phyloP scores from a whole-genome alignment of 2,888 invertebrate species.

The Synergus umbraculus region DNA sequence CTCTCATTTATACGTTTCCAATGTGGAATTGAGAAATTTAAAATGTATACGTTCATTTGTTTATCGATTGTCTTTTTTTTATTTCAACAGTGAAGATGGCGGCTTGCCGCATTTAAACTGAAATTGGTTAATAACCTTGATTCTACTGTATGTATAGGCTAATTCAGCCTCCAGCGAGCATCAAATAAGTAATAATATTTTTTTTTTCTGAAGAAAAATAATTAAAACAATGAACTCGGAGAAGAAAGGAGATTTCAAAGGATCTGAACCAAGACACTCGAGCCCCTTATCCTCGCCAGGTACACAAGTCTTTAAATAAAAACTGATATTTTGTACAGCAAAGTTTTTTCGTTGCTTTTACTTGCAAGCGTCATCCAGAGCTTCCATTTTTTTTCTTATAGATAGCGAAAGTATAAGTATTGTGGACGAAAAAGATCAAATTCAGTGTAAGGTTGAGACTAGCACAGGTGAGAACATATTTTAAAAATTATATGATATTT shows the following conservation, averaged over 20 bases:
- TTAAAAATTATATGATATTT: neutral
- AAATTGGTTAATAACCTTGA: neutral
- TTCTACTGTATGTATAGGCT: neutral
- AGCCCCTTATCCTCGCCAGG: neutral
- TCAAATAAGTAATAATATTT: neutral
- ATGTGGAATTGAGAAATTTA: neutral
- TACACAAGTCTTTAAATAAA: neutral
- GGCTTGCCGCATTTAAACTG: neutral
- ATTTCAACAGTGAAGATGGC: neutral
- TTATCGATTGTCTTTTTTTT: neutral
- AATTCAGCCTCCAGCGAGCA: neutral
- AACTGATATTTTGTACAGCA: neutral
- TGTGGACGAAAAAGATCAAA: neutral
- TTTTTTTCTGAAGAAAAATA: neutral
- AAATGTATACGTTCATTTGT: neutral
- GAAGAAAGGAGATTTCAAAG: neutral
- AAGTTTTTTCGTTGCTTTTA: neutral
- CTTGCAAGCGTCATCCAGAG: neutral
- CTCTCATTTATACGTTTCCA: neutral
- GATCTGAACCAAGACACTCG: neutral
- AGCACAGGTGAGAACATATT: constrained; percentile 1
- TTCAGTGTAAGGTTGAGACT: neutral
- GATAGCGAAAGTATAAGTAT: constrained; percentile 31
- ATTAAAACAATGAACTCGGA: neutral
- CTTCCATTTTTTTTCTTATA: neutral